Percentiles rank a stretch among this genome's conserved stretches.
phyloP scores from a whole-genome alignment of 2,113 vertebrate genomes.

The rabbit (Oryctolagus cuniculus) region mOryCun1.1 NC_091433.1:66793501-66794000 shows the following conservation, averaged over 20 bases:
- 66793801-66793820: slow-evolving; percentile 32
- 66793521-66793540: background rate
- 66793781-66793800: slow-evolving; percentile 21
- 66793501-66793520: background rate
- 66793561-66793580: background rate
- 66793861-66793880: background rate
- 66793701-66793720: slow-evolving; percentile 37
- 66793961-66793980: no score
- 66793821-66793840: background rate
- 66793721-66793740: background rate
- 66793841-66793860: slow-evolving; percentile 28
- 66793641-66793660: background rate
- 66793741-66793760: slow-evolving; percentile 14
- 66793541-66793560: background rate
- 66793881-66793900: background rate
- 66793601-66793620: background rate
- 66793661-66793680: slow-evolving; percentile 37
- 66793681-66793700: background rate
- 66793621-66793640: background rate
- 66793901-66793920: no score
- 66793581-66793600: background rate
- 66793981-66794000: no score
- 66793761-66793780: background rate
- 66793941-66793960: no score
- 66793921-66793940: no score